phyloP scores from a whole-genome alignment of 1,140 invertebrate species.

The Lepidurus packardi region DNA sequence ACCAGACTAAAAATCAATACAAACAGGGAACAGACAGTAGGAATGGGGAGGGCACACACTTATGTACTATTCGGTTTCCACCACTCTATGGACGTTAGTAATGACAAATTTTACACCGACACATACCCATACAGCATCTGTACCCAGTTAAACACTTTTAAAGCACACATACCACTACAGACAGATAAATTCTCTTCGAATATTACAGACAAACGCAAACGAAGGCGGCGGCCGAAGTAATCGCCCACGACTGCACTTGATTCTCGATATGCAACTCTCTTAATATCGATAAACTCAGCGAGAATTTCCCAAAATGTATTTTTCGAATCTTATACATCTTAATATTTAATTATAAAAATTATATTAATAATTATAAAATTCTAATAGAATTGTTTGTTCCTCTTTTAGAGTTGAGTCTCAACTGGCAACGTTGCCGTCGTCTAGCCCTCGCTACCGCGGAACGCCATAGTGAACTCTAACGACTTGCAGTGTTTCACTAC shows the following conservation, averaged over 20 bases:
- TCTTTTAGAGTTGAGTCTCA: background rate
- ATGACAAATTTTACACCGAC: background rate
- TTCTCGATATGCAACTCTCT: background rate
- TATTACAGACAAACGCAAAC: constrained; percentile 7
- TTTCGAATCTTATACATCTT: too few species aligned
- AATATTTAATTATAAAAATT: too few species aligned
- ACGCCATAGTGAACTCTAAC: constrained; percentile 74
- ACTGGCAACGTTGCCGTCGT: background rate
- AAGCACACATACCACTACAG: constrained; percentile 14
- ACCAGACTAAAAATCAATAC: constrained; percentile 19
- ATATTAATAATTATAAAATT: background rate
- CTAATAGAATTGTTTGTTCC: background rate
- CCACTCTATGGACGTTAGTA: background rate
- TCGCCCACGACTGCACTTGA: constrained; percentile 20
- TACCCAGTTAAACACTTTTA: background rate
- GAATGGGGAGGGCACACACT: background rate
- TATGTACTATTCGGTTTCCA: background rate
- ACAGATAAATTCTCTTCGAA: constrained; percentile 2
- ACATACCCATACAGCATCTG: background rate
- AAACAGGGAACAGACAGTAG: background rate
- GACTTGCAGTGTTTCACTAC: constrained; percentile 48
- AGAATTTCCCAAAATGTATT: too few species aligned
- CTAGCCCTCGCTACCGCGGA: constrained; percentile 45
- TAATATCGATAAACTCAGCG: background rate
- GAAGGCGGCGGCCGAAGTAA: constrained; percentile 20